Base-by-base conservation (phyloP, 2,797 vertebrate species). In the Melanotaenia maccullochi region DNA sequence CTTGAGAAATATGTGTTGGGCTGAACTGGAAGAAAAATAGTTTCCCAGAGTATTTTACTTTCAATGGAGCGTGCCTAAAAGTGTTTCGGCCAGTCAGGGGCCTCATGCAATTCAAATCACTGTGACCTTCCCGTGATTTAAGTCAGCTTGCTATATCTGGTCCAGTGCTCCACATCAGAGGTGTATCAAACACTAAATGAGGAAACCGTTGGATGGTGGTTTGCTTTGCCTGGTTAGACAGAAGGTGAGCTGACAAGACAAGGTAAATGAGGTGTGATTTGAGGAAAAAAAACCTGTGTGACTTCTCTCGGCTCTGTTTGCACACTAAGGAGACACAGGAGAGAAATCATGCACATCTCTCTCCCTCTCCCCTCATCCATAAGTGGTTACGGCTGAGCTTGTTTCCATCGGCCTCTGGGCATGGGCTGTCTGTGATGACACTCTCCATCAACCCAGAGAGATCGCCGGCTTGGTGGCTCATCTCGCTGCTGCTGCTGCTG, bases 21-120 rank as follows among this genome's bases (percentile, higher is more conserved):
- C 83, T 90, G 83, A 86, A 87, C 75, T 75, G 84, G 81, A 90
- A 89, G 84, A 84, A 92, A 91, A 92, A 90, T 86, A 70, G 69
- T 83, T 88, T 92, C 87, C 85, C 71, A 73, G 84, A 75, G 85
- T 90, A 83, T 91, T 92, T 91, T 88, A 75, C 75, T 91, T 89
- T 92, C 90, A 92, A 85, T 78, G 87, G 82, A 89, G 88, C 86
- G 62, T 91, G 83, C 76, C 84, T 90, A 86, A 88, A 90, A 90
- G 85, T 90, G 79, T 81, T 79, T 89, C 49, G 4, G 79, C 78
- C 68, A 49, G 83, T 38, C 32, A 76, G 86, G 85, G 79, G 84
- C 74, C 90, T 92, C 90, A 88, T 92, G 91, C 91, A 92, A 90
- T 92, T 91, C 84, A 91, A 93, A 93, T 90, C 65, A 52, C 81